Percentiles rank a stretch among this genome's conserved stretches.
phyloP scores from a whole-genome alignment of 2,888 invertebrate species.

The Myathropa florea region DNA sequence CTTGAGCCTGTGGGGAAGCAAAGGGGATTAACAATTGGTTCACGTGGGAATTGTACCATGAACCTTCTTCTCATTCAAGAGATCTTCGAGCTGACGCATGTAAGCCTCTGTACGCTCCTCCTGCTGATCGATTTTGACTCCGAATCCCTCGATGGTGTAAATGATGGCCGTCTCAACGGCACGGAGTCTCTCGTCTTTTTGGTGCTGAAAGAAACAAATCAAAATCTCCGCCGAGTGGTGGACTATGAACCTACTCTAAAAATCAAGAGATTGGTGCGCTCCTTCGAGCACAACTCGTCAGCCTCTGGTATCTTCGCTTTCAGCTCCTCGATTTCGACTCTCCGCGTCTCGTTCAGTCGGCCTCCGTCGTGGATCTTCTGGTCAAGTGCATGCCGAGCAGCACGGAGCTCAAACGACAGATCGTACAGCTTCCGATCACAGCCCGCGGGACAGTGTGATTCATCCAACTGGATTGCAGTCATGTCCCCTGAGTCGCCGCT shows the following conservation, averaged over 20 bases:
- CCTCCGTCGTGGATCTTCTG: slow-evolving; percentile 83
- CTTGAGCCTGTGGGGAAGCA: background rate
- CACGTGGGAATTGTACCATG: background rate
- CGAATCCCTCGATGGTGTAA: slow-evolving; percentile 82
- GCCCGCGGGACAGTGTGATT: slow-evolving; percentile 87
- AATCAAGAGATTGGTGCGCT: slow-evolving; percentile 84
- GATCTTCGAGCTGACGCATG: slow-evolving; percentile 3
- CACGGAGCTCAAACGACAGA: slow-evolving; percentile 84
- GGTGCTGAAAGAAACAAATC: slow-evolving; percentile 81
- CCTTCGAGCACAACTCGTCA: slow-evolving; percentile 82
- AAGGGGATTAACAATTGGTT: background rate
- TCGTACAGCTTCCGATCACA: slow-evolving; percentile 87
- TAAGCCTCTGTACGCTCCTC: slow-evolving; percentile 20
- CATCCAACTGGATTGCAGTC: slow-evolving; percentile 86
- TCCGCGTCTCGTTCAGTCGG: slow-evolving; percentile 82
- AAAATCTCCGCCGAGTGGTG: background rate
- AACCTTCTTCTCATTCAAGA: slow-evolving; percentile 31
- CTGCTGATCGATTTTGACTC: background rate
- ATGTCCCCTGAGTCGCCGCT: slow-evolving; percentile 86
- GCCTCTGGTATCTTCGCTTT: slow-evolving; percentile 83
- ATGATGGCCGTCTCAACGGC: slow-evolving; percentile 87
- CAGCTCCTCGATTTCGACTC: slow-evolving; percentile 84
- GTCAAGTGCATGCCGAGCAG: slow-evolving; percentile 83
- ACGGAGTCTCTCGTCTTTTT: slow-evolving; percentile 89
- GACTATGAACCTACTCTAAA: slow-evolving; percentile 83